These are phyloP conservation scores for Chionoecetes opilio DNA, from an alignment of 1,140 invertebrate species.

Conservation along the genomic window DNA sequence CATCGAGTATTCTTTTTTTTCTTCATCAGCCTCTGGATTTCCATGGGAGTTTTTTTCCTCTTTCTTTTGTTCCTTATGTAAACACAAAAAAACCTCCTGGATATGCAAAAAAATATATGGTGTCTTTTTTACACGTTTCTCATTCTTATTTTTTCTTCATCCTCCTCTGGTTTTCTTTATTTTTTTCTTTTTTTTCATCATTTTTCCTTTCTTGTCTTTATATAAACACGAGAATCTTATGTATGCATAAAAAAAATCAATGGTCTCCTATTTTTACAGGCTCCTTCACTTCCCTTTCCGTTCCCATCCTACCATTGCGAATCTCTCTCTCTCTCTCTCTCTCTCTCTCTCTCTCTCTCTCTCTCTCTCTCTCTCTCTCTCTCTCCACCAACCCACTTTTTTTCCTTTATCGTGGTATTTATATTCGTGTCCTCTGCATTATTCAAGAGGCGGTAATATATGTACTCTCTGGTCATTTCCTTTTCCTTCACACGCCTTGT, in stretches of 20 bases:
- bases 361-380: neutral
- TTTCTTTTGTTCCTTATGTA: neutral
- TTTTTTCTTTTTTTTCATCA: neutral
- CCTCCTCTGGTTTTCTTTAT: neutral
- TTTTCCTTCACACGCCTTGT: neutral
- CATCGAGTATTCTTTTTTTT: too few relatives aligned
- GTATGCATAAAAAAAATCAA: too few relatives aligned
- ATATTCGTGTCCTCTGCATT: neutral
- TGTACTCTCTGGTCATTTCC: neutral
- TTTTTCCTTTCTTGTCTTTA: neutral
- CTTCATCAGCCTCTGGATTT: too few relatives aligned
- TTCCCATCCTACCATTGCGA: too few relatives aligned
- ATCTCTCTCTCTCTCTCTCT: neutral
- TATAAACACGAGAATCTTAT: neutral
- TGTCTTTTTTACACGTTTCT: neutral
- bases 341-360: too few relatives aligned
- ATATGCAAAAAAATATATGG: too few relatives aligned
- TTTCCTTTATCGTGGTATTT: neutral
- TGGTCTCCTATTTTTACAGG: neutral
- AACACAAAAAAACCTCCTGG: neutral
- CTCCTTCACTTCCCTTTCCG: too few relatives aligned
- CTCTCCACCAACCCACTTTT: neutral
- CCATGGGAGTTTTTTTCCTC: too few relatives aligned
- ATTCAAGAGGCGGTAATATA: slow-evolving; percentile 5
- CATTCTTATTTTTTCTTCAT: neutral